These are phyloP conservation scores for Dipodomys ordii DNA, from an alignment of 2,113 vertebrate species.

Conservation along the genomic window DNA sequence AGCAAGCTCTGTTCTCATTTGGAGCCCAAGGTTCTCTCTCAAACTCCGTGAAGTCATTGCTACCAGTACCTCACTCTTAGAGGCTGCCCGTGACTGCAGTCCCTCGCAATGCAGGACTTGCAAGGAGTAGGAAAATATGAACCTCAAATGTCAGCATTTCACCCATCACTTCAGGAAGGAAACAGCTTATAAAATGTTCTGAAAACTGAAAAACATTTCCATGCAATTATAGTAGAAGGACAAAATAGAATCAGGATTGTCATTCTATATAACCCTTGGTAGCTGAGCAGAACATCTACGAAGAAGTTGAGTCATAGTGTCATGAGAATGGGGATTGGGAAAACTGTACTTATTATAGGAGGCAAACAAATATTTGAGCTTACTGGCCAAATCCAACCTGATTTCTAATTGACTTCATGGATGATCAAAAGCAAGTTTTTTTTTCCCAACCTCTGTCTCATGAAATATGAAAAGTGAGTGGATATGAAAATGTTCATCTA, in stretches of 20 bases:
- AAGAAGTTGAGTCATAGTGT: neutral
- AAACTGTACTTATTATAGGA: neutral
- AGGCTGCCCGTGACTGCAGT: too few relatives aligned
- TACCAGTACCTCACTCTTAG: too few relatives aligned
- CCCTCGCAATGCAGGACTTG: neutral
- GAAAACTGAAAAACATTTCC: neutral
- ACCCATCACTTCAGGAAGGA: neutral
- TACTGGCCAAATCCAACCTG: neutral
- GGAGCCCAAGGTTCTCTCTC: neutral
- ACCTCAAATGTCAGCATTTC: neutral
- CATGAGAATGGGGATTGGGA: too few relatives aligned
- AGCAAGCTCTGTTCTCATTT: neutral
- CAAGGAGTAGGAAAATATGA: neutral
- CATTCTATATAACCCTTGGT: neutral
- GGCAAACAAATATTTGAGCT: neutral
- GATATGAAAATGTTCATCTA: neutral
- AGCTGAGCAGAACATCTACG: neutral
- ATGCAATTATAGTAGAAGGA: neutral
- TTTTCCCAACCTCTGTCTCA: neutral
- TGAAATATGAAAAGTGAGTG: neutral
- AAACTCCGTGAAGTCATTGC: neutral
- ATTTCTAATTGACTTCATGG: neutral
- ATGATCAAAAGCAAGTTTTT: conserved; percentile 9
- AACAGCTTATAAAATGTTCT: neutral
- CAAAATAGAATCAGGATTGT: conserved; percentile 5